Evolutionary conservation across 2,888 invertebrate species (phyloP).

Genomic region (Drosophila testacea): DNA sequence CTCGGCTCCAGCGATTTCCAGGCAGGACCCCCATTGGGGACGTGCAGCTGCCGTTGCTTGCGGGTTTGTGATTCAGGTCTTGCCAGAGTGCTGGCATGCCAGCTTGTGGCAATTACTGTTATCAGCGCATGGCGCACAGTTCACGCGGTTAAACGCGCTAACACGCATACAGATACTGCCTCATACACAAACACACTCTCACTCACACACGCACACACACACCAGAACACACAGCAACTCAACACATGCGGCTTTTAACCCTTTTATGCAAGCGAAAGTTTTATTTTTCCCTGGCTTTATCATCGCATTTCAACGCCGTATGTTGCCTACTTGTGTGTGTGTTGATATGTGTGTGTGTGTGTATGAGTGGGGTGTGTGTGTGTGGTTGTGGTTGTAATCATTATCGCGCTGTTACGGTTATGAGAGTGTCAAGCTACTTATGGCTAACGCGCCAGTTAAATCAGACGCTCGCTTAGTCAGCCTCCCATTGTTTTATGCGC

Average conservation of each 20-base stretch:
- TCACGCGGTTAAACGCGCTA: slow-evolving; percentile 80
- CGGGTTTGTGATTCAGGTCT: slow-evolving; percentile 53
- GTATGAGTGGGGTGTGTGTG: slow-evolving; percentile 13
- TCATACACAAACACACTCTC: slow-evolving; percentile 28
- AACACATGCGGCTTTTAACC: slow-evolving; percentile 67
- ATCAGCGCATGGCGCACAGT: slow-evolving; percentile 79
- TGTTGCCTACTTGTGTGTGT: slow-evolving; percentile 61
- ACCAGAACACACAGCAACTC: too few species aligned
- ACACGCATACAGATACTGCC: slow-evolving; percentile 70
- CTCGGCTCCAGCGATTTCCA: not conserved
- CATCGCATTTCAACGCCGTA: slow-evolving; percentile 73
- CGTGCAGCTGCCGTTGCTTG: slow-evolving; percentile 39
- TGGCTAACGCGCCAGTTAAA: slow-evolving; percentile 78
- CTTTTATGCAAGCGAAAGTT: slow-evolving; percentile 71
- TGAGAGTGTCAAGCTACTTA: slow-evolving; percentile 83
- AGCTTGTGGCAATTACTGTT: slow-evolving; percentile 81
- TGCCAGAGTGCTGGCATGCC: slow-evolving; percentile 60
- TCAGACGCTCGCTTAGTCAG: slow-evolving; percentile 70
- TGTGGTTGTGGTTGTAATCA: slow-evolving; percentile 73
- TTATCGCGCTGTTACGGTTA: slow-evolving; percentile 83
- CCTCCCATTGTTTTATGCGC: slow-evolving; percentile 75
- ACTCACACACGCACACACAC: slow-evolving; percentile 14
- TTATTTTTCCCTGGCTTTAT: slow-evolving; percentile 61
- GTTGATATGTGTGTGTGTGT: slow-evolving; percentile 11
- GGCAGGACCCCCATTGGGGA: slow-evolving; percentile 13